Base-by-base conservation (phyloP, 2,113 vertebrate species). In the Scartelaos histophorus region DNA sequence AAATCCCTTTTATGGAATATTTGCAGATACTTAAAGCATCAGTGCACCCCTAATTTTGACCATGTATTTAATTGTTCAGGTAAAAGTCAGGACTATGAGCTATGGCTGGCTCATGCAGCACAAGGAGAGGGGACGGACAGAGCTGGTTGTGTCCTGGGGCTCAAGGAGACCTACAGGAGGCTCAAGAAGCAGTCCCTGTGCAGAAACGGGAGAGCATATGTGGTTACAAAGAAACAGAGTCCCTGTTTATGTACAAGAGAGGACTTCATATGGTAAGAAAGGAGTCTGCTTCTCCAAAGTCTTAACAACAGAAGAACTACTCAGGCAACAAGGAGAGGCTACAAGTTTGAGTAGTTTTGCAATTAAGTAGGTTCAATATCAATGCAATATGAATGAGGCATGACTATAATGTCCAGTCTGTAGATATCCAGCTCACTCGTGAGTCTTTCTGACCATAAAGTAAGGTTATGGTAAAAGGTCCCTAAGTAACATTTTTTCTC, bases 31-130 rank as follows among this genome's bases (percentile, higher is more conserved):
- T 38, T 38, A 38, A 38, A 38, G 38, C 38, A 38, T 38, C 38
- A 38, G 7, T 3, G 38, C 38, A 38, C 7, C 17, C 16, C 9
- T 24, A 6, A 13, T 13, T 58, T 13, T 25, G 24, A 25, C 4
- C 3, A 19, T 65, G 6, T 51, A 0, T 24, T 76, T 65, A 1
- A n/a, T n/a, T n/a, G n/a, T 7, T 13, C 82, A 90, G 87, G 91
- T 91, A 78, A 69, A 0, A 82, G 92, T 6, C 57, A 71, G 62
- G 91, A 95, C 88, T 96, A 95, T 81, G 90, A 93, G 5, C 82
- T 89, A 74, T 95, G 94, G 94, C 72, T 95, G 84, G 93, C 94
- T 70, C 94, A 93, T 74, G 89, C 93, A 6, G 72, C 75, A 57
- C 60, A 68, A 0, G 81, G 60, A 35, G 60, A 21, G 38, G 71